phyloP scores from a whole-genome alignment of 2,797 vertebrate genomes.

The Hipposideros larvatus region DNA sequence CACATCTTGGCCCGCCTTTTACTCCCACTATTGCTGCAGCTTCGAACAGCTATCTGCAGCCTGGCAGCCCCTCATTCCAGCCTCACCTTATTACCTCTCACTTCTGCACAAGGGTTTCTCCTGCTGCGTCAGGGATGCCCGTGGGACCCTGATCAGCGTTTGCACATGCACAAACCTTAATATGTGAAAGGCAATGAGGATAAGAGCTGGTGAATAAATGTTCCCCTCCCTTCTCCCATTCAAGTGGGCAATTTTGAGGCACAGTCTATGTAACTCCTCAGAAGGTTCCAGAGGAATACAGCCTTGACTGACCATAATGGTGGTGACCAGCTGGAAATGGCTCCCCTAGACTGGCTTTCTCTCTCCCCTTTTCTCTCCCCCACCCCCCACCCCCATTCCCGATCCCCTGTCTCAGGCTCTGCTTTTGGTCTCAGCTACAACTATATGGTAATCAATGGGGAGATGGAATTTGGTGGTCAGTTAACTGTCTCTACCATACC shows the following conservation, averaged over 20 bases:
- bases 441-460: not conserved
- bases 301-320: rapidly evolving
- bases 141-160: not conserved
- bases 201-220: not conserved
- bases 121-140: not conserved
- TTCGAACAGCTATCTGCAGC: not conserved
- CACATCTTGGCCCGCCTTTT: not conserved
- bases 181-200: not conserved
- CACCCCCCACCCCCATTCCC: not conserved
- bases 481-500: not conserved
- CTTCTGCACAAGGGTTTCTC: not conserved
- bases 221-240: not conserved
- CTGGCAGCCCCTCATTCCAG: not conserved
- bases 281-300: not conserved
- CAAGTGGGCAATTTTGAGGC: not conserved
- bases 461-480: not conserved
- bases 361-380: not conserved
- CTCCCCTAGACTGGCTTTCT: not conserved
- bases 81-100: not conserved
- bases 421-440: not conserved
- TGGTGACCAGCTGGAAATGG: not conserved
- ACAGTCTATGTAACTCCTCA: not conserved
- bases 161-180: not conserved
- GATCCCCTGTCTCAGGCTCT: not conserved
- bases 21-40: not conserved